These are phyloP conservation scores for Myopa tessellatipennis DNA, from an alignment of 2,888 invertebrate species.

Conservation along the genomic window DNA sequence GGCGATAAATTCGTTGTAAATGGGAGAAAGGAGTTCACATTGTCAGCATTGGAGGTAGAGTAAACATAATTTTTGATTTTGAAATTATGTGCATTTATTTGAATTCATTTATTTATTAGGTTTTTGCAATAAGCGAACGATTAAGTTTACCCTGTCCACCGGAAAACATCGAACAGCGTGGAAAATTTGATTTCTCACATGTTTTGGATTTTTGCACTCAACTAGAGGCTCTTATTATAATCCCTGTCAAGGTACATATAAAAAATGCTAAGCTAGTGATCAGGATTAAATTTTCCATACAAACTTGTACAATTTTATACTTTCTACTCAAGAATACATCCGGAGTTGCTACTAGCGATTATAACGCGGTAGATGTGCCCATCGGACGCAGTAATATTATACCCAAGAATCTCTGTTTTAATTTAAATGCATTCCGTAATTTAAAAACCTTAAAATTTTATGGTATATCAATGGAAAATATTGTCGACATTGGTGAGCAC, in stretches of 20 bases:
- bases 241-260: slow-evolving; percentile 60
- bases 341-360: slow-evolving; percentile 52
- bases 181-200: slow-evolving; percentile 90
- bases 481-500: slow-evolving; percentile 70
- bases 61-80: not conserved
- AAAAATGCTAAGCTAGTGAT: too few species aligned
- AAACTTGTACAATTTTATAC: not conserved
- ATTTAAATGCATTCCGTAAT: slow-evolving; percentile 85
- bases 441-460: slow-evolving; percentile 78
- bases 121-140: slow-evolving; percentile 90
- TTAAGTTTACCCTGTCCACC: slow-evolving; percentile 90
- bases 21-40: slow-evolving; percentile 73
- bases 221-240: slow-evolving; percentile 71
- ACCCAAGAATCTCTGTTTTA: slow-evolving; percentile 82
- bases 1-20: slow-evolving; percentile 79
- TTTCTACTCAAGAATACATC: slow-evolving; percentile 48
- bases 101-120: slow-evolving; percentile 70
- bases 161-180: slow-evolving; percentile 76
- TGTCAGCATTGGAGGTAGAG: slow-evolving; percentile 82
- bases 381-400: slow-evolving; percentile 87
- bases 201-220: slow-evolving; percentile 89
- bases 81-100: not conserved
- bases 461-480: slow-evolving; percentile 76
- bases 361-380: slow-evolving; percentile 67
- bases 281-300: too few species aligned